These are phyloP conservation scores for Zophobas atratus DNA, from an alignment of 1,140 invertebrate species.

Conservation along the genomic window DNA sequence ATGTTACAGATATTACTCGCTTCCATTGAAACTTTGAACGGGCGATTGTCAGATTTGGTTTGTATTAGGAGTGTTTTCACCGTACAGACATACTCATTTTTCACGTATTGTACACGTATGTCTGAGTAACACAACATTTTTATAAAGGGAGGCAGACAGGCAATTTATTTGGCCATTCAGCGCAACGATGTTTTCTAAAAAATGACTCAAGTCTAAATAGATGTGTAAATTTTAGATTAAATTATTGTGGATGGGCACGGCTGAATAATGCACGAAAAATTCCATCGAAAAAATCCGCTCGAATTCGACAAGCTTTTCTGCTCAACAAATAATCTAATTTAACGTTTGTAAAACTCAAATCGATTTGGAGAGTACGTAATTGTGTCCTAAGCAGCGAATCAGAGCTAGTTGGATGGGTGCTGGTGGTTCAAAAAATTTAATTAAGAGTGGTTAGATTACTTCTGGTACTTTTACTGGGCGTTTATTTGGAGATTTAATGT, in stretches of 20 bases:
- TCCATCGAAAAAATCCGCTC: neutral
- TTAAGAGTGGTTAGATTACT: too few species aligned
- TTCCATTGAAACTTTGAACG: slow-evolving; percentile 20
- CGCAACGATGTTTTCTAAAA: neutral
- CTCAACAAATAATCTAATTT: slow-evolving; percentile 26
- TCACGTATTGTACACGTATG: too few species aligned
- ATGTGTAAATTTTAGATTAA: slow-evolving; percentile 25
- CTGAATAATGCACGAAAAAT: slow-evolving; percentile 5
- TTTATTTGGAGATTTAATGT: too few species aligned
- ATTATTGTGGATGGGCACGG: slow-evolving; percentile 31
- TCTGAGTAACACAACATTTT: too few species aligned
- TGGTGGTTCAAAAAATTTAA: neutral
- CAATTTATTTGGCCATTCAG: neutral
- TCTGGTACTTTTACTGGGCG: too few species aligned
- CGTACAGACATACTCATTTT: too few species aligned
- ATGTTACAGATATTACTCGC: slow-evolving; percentile 30
- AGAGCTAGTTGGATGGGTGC: slow-evolving; percentile 1
- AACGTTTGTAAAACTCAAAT: slow-evolving; percentile 5
- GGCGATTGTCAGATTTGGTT: neutral
- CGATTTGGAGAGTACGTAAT: slow-evolving; percentile 2
- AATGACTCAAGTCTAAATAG: neutral
- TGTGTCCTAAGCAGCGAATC: neutral
- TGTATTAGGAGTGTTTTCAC: too few species aligned
- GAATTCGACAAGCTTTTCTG: slow-evolving; percentile 21
- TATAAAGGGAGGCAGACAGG: neutral